Base-by-base conservation (phyloP, 2,113 vertebrate species). In the Gallinago undulata region DNA sequence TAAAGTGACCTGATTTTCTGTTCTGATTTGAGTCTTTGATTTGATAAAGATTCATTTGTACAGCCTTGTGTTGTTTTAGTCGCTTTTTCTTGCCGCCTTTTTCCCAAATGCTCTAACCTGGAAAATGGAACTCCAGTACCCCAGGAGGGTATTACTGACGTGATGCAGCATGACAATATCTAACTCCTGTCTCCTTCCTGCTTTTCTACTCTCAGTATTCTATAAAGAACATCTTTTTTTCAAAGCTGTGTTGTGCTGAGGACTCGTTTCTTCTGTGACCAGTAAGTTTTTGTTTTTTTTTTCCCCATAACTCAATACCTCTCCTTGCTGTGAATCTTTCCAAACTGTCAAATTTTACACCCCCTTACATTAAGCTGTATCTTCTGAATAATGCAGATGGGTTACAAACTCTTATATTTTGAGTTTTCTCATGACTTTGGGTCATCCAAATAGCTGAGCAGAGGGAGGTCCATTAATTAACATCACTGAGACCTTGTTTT, bases 101-200 rank as follows among this genome's bases (percentile, higher is more conserved):
- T 84, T 39, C 37, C 43, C 45, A 89, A 88, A 69, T 25, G 62
- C 55, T 76, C 35, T 83, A 93, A 94, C 81, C 84, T 90, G 87
- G 66, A 83, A 97, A 96, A 67, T 77, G 72, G 93, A 94, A 73
- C 95, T 96, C 84, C 77, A 84, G 62, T 72, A 93, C 63, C 94
- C 91, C 87, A 93, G 92, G 85, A 95, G 94, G 91, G 67, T 83
- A 59, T 91, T 93, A 80, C 85, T 96, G 95, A 96, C 0, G 2
- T 94, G 90, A 97, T 95, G 82, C 93, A 94, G 47, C 63, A 62
- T 86, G 96, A 93, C 94, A 97, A 80, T 56, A 74, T 43, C 28
- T 41, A 91, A 86, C 57, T 95, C 48, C 87, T 82, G 81, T 66
- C 62, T 92, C 56, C 62, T 76, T 64, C 78, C 63, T 73, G 53